These are phyloP conservation scores for Junonia oenone DNA, from an alignment of 2,888 invertebrate genomes.

Conservation along the genomic window DNA sequence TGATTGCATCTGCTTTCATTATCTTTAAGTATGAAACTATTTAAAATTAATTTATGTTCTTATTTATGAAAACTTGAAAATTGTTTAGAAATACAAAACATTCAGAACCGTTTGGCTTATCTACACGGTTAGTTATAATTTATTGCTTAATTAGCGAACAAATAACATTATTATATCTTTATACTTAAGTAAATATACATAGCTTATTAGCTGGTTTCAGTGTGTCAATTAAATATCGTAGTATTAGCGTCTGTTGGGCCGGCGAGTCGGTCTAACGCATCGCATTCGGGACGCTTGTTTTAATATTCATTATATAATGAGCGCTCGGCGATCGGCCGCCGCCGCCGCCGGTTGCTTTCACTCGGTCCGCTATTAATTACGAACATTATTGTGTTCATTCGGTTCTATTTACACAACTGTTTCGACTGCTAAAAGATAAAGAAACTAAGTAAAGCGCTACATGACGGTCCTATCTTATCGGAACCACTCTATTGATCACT, in stretches of 20 bases:
- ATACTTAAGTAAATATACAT: conserved; percentile 22
- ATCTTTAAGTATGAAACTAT: not conserved
- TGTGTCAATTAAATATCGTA: conserved; percentile 25
- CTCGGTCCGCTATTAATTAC: conserved; percentile 69
- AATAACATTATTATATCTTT: conserved; percentile 23
- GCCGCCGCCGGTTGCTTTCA: conserved; percentile 66
- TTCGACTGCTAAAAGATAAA: conserved; percentile 73
- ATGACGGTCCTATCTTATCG: conserved; percentile 72
- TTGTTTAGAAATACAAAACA: not conserved
- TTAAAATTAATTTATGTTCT: not conserved
- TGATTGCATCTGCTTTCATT: not conserved
- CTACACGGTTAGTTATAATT: conserved; percentile 11
- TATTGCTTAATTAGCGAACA: conserved; percentile 24
- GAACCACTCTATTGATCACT: conserved; percentile 71
- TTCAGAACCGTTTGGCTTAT: conserved; percentile 5
- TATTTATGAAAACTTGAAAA: not conserved
- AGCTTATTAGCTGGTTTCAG: conserved; percentile 16
- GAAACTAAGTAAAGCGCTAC: conserved; percentile 62
- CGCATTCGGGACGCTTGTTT: conserved; percentile 68
- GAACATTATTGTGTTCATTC: conserved; percentile 66
- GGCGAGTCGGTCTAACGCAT: conserved; percentile 37
- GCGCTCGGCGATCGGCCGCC: conserved; percentile 48
- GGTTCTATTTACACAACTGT: conserved; percentile 74
- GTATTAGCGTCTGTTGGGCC: conserved; percentile 47
- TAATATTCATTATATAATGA: conserved; percentile 76